These are phyloP conservation scores for Catharus minimus DNA, from an alignment of 2,113 vertebrate genomes.

Conservation along the genomic window DNA sequence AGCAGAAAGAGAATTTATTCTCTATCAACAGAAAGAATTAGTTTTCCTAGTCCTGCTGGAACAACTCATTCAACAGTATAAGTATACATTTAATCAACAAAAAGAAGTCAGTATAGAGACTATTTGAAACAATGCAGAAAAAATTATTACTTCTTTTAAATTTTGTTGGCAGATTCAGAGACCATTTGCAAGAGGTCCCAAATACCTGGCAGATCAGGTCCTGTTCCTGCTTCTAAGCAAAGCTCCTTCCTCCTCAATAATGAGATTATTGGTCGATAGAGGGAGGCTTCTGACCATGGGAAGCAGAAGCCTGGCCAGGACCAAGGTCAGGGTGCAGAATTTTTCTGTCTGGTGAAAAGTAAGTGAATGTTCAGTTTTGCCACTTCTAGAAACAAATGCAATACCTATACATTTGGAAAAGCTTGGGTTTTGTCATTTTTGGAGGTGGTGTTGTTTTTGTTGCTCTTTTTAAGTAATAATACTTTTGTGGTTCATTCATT, in stretches of 20 bases:
- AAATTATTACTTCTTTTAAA: neutral
- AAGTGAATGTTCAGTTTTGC: neutral
- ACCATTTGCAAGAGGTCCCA: neutral
- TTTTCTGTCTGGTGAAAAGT: neutral
- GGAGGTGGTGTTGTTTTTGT: neutral
- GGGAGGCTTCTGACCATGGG: conserved; percentile 34
- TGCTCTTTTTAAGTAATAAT: neutral
- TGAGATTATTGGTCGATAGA: conserved; percentile 16
- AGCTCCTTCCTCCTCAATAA: neutral
- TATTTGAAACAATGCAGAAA: neutral
- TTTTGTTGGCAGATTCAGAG: neutral
- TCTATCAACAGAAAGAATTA: neutral
- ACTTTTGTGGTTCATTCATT: neutral
- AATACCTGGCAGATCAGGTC: neutral
- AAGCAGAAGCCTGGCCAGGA: neutral
- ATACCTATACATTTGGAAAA: neutral
- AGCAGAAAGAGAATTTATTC: neutral
- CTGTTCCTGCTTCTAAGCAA: neutral
- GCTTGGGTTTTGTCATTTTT: rapidly evolving
- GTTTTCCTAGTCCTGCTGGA: neutral
- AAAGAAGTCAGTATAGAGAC: neutral
- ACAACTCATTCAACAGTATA: neutral
- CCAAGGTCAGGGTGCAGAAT: neutral
- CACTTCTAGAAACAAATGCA: neutral
- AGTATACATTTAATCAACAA: neutral